phyloP scores from a whole-genome alignment of 2,113 vertebrate species.

The Alectura lathami region DNA sequence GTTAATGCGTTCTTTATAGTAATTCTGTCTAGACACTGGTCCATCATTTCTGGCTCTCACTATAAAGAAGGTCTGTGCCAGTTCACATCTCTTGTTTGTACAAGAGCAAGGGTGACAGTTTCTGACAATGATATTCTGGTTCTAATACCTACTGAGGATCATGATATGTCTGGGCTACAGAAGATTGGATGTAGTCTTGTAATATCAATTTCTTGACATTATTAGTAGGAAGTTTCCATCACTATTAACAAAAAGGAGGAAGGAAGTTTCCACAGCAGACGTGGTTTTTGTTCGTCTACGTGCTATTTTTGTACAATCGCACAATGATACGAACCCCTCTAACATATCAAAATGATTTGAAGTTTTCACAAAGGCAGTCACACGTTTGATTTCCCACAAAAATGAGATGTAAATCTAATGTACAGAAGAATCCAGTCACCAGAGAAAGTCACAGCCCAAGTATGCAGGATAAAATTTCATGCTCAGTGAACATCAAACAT shows the following conservation, averaged over 20 bases:
- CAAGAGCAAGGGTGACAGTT: not conserved
- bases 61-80: not conserved
- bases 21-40: not conserved
- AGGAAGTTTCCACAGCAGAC: not conserved
- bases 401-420: conserved; percentile 16
- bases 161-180: not conserved
- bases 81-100: not conserved
- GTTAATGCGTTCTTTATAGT: not conserved
- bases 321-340: not conserved
- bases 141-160: not conserved
- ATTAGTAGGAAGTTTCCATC: not conserved
- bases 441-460: not conserved
- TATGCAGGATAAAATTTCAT: conserved; percentile 7
- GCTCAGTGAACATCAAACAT: not conserved
- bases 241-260: not conserved
- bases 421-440: conserved; percentile 9
- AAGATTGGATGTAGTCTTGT: not conserved
- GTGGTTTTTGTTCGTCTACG: not conserved
- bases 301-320: not conserved
- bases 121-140: not conserved
- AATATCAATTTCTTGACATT: not conserved
- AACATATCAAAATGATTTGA: not conserved
- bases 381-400: not conserved
- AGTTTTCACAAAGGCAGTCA: not conserved
- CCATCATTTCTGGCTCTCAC: not conserved